Conservation (phyloP, 2,888 invertebrate species). For the Drosophila neonasuta region DNA sequence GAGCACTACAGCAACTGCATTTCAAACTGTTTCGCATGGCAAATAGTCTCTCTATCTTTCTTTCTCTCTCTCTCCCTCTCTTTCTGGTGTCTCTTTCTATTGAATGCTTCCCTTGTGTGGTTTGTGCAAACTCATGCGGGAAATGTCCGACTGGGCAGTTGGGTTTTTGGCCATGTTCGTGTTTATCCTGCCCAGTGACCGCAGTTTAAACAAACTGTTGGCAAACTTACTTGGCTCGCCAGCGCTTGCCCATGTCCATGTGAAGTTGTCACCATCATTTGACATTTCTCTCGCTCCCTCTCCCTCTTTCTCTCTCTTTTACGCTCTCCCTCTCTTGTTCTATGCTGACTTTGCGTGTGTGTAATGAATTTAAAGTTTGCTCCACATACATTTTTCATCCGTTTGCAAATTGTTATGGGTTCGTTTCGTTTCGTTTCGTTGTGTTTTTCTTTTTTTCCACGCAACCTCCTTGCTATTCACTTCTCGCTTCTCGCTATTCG, state of each 20-base stretch:
- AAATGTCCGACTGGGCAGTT: conserved; percentile 23
- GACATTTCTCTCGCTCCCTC: conserved; percentile 11
- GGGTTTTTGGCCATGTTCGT: conserved; percentile 19
- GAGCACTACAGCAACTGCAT: no score
- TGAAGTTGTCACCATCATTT: conserved; percentile 63
- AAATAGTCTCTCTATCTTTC: no score
- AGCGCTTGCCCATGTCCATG: conserved; percentile 40
- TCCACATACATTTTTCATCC: conserved; percentile 73
- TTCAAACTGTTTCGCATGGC: no score
- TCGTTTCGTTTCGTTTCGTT: conserved; percentile 24
- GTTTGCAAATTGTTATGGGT: conserved; percentile 74
- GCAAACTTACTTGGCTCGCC: conserved; percentile 32
- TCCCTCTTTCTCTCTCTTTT: neutral
- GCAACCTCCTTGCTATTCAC: conserved; percentile 21
- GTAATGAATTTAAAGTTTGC: conserved; percentile 77
- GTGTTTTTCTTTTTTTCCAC: conserved; percentile 31
- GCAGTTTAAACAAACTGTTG: conserved; percentile 72
- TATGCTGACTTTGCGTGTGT: conserved; percentile 66
- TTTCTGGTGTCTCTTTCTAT: neutral
- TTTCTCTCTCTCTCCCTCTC: neutral
- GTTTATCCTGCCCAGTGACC: conserved; percentile 61
- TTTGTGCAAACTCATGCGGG: conserved; percentile 4
- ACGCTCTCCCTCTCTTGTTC: conserved; percentile 5
- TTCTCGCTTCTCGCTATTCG: no score
- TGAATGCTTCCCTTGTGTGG: neutral